A percentile compares a stretch with the other conserved stretches of the same genome.
phyloP scores from a whole-genome alignment of 2,888 invertebrate species.

The Ophraella communa region DNA sequence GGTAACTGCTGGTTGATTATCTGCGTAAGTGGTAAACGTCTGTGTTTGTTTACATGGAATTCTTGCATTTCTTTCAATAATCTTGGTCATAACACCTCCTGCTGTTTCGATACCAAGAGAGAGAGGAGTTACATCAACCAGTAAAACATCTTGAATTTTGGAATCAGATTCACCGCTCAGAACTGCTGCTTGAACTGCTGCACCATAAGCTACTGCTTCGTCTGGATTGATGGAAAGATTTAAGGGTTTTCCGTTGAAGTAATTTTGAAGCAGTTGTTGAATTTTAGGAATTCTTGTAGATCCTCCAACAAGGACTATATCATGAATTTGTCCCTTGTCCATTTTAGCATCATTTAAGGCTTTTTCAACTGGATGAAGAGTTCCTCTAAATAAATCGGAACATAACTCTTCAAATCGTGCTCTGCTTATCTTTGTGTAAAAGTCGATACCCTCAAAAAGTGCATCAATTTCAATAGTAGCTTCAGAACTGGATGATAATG shows the following conservation, averaged over 20 bases:
- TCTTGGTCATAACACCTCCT: conserved; percentile 77
- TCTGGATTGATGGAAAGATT: conserved; percentile 57
- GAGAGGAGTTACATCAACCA: conserved; percentile 73
- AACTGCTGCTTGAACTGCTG: conserved; percentile 55
- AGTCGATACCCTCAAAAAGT: conserved; percentile 75
- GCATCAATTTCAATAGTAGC: conserved; percentile 80
- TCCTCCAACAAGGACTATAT: conserved; percentile 82
- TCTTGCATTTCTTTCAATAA: conserved; percentile 65
- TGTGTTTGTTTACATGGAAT: conserved; percentile 65
- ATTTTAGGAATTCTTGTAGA: conserved; percentile 82
- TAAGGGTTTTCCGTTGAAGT: conserved; percentile 68
- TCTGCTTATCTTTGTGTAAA: conserved; percentile 74
- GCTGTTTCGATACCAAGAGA: conserved; percentile 80
- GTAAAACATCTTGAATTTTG: conserved; percentile 74
- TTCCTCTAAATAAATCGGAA: conserved; percentile 71
- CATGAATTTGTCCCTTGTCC: conserved; percentile 77
- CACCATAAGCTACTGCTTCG: conserved; percentile 57
- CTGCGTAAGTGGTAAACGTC: conserved; percentile 70
- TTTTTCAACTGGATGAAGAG: conserved; percentile 73
- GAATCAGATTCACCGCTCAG: conserved; percentile 64
- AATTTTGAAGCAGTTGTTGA: conserved; percentile 75
- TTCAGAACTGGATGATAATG: conserved; percentile 78
- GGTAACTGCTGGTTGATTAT: conserved; percentile 70
- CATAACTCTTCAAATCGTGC: conserved; percentile 80
- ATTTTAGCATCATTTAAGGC: conserved; percentile 80